Conservation (phyloP, 1,140 invertebrate genomes). For the Brachionus asplanchnoidis region DNA sequence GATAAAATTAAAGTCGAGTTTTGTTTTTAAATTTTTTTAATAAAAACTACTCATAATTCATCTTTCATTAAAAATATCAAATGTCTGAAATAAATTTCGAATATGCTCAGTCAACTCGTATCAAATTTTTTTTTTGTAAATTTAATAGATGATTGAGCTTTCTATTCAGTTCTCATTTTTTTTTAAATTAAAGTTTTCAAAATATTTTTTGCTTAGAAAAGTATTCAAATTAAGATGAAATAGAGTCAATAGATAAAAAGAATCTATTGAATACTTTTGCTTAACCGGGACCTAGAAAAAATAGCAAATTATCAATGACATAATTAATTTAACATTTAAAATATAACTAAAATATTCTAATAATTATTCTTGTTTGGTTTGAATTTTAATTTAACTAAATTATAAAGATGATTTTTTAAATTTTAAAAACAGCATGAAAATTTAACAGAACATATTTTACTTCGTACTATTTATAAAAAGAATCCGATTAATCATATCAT, state of each 20-base stretch:
- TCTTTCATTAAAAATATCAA: background rate
- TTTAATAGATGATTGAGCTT: background rate
- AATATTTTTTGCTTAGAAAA: background rate
- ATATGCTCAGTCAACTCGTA: background rate
- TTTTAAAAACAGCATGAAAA: background rate
- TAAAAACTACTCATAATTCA: background rate
- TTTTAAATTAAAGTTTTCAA: background rate
- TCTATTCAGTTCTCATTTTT: background rate
- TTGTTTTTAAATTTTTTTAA: background rate
- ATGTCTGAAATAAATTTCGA: background rate
- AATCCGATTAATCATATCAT: background rate
- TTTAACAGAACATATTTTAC: background rate
- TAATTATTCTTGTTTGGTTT: background rate
- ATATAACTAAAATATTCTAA: background rate
- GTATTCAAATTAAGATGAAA: no score
- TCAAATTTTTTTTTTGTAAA: background rate
- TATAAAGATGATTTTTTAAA: background rate
- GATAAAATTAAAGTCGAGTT: background rate
- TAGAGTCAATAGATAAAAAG: no score
- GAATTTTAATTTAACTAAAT: background rate
- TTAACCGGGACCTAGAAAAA: background rate
- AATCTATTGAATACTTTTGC: background rate
- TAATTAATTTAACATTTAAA: background rate
- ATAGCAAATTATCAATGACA: background rate
- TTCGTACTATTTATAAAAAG: background rate